Base-by-base conservation (phyloP, 1,140 invertebrate genomes). In the Pollicipes pollicipes region DNA sequence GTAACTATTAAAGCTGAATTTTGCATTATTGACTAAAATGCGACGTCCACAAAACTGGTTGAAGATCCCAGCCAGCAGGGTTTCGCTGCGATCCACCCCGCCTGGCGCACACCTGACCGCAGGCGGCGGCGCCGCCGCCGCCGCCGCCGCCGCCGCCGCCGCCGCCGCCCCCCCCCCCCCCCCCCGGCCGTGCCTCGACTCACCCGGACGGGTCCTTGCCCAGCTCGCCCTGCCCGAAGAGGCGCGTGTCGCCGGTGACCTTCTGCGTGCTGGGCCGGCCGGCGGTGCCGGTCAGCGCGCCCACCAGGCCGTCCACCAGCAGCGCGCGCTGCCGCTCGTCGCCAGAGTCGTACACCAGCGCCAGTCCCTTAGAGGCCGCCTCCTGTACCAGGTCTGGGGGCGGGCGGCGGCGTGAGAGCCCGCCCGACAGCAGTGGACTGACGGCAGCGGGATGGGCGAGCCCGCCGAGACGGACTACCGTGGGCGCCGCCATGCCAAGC, bases 361-460 rank as follows among this genome's bases (percentile, higher is more conserved):
- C 90, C 27, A 97, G 81, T 37, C 91, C 93, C 80, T 95, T 95
- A 0, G 91, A 91, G 17, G 91, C 91, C 0, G 93, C 86, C 79
- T 96, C 93, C 83, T 96, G 93, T 1, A 94, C 88, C 75, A 96
- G 76, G 71, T 85, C 83, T 83, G 75, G 63, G 72, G 68, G 67
- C 70, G 70, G 72, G 70, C 17, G 66, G 35, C 37, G 30, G 68
- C 31, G 58, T 26, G 29, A 66, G 32, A 32, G 21, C 30, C 24
- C 2, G 32, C 28, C 17, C n/a, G 66, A 69, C 30, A 21, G 30
- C 21, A 30, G 29, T 32, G 26, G 35, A 3, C 0, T 8, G 63
- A 69, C 35, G 63, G n/a, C 68, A 31, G 32, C 21, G n/a, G 32
- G 32, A 30, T 69, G 31, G 16, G 27, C 3, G 64, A 27, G 26